A percentile compares a stretch with the other conserved stretches of the same genome.
Conservation (phyloP, 30 jellyfish, hydroid and myxozoan species). For the Chrysaora quinquecirrha region DNA sequence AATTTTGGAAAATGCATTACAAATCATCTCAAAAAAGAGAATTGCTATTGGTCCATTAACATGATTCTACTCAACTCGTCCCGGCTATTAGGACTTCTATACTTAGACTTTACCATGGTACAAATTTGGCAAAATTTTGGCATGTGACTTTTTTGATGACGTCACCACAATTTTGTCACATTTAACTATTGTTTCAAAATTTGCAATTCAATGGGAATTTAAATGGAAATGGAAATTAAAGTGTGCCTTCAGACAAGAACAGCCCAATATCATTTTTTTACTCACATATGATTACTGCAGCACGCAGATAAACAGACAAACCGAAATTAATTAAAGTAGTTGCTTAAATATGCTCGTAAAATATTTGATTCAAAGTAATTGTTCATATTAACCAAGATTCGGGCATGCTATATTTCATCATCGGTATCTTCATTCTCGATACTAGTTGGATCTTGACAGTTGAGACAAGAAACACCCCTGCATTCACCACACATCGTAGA, state of each 20-base stretch:
- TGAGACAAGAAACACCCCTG: constrained; percentile 40
- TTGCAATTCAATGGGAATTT: constrained; percentile 7
- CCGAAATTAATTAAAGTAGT: constrained; percentile 1
- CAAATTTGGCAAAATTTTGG: constrained; percentile 27
- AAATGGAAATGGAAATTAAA: too few relatives aligned
- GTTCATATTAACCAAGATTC: not conserved
- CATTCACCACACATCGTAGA: constrained; percentile 42
- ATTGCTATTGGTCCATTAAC: not conserved
- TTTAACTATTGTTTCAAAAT: not conserved
- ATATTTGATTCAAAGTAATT: not conserved
- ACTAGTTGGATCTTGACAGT: constrained; percentile 43
- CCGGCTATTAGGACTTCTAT: constrained; percentile 6
- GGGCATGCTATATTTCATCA: constrained; percentile 16
- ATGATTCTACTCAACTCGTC: constrained; percentile 13
- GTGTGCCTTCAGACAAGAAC: not conserved
- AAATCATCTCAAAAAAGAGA: not conserved
- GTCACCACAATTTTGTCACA: constrained; percentile 9
- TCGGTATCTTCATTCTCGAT: constrained; percentile 34
- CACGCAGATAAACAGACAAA: constrained; percentile 3
- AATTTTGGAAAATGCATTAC: constrained; percentile 7
- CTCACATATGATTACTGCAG: not conserved
- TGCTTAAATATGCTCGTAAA: constrained; percentile 8
- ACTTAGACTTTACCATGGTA: constrained; percentile 8
- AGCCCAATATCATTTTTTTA: not conserved
- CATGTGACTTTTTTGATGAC: constrained; percentile 8